Evolutionary conservation across 2,888 invertebrate genomes (phyloP), one percentile per base, ranked within the genome.

Genomic region (Galeruca laticollis): DNA sequence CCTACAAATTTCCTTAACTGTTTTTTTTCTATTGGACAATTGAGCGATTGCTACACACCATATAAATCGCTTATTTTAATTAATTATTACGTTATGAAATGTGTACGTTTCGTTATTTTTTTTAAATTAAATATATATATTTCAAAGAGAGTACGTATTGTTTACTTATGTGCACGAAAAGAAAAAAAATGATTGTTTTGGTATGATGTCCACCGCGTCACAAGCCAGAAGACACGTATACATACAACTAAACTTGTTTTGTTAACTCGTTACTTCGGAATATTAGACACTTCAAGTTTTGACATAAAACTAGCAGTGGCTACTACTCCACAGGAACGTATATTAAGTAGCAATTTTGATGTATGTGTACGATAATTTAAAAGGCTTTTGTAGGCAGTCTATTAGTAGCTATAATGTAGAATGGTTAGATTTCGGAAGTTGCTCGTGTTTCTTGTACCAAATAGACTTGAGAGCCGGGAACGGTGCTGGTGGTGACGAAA

Each of bases 401-500:
- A 72, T 69, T 71, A 76, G 70, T 70, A 54, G 74, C 71, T 77
- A 77, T 75, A 47, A 40, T 75, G 33, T 62, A 43, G 18, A 75
- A 78, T 77, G 74, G 76, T 83, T 83, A 83, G 63, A 82, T 82
- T 78, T 83, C 82, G 75, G 56, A 57, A 57, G 82, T 80, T 73
- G 83, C 81, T 81, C 89, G 92, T 86, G 93, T 92, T 88, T 95
- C 95, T 88, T 94, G 94, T 79, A 95, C 95, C 86, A 95, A 90
- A 88, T 95, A 95, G 82, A 95, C 94, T 88, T 94, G 94, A 84
- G 95, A 95, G 82, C 95, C 95, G 87, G 96, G 96, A 82, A 95
- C 94, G 81, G 94, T 92, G 86, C 94, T 94, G 86, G 96, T 95
- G 89, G 96, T 96, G 84, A 97, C 96, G 88, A 97, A 97, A 86